Percentiles rank a stretch among this genome's conserved stretches.
Evolutionary conservation across 2,888 invertebrate species (phyloP).

Genomic region (Orchesella flavescens): DNA sequence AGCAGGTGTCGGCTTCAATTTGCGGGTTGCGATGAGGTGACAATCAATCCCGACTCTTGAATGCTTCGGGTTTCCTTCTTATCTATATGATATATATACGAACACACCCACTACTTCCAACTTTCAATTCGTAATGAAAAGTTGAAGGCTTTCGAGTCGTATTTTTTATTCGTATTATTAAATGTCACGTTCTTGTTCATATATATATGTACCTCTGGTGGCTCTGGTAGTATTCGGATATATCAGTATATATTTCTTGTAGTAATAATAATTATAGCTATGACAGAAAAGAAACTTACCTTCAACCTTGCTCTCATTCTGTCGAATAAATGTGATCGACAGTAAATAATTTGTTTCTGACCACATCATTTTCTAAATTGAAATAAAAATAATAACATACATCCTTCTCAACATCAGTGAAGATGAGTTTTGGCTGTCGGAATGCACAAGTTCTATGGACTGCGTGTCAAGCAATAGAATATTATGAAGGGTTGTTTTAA

Average conservation of each 20-base stretch:
- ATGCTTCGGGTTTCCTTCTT: too few relatives aligned
- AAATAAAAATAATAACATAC: constrained; percentile 33
- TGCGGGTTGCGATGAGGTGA: too few relatives aligned
- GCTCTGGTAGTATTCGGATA: too few relatives aligned
- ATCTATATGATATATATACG: too few relatives aligned
- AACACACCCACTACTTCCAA: too few relatives aligned
- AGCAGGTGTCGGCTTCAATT: too few relatives aligned
- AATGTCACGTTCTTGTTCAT: not conserved
- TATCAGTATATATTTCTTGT: not conserved
- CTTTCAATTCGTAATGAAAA: not conserved
- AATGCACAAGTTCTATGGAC: constrained; percentile 11
- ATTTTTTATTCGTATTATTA: not conserved
- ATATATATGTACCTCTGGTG: too few relatives aligned
- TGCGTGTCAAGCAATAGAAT: constrained; percentile 29
- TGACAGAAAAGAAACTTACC: not conserved
- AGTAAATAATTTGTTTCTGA: constrained; percentile 35
- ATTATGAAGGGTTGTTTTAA: constrained; percentile 13
- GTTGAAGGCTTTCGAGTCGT: not conserved
- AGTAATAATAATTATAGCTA: too few relatives aligned
- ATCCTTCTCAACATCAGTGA: constrained; percentile 26
- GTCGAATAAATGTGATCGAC: constrained; percentile 7
- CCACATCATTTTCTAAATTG: constrained; percentile 31
- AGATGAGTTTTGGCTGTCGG: constrained; percentile 43
- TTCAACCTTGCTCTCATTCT: constrained; percentile 36
- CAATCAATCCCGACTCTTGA: too few relatives aligned